phyloP scores from a whole-genome alignment of 2,888 invertebrate genomes.

The Ecdyonurus torrentis region DNA sequence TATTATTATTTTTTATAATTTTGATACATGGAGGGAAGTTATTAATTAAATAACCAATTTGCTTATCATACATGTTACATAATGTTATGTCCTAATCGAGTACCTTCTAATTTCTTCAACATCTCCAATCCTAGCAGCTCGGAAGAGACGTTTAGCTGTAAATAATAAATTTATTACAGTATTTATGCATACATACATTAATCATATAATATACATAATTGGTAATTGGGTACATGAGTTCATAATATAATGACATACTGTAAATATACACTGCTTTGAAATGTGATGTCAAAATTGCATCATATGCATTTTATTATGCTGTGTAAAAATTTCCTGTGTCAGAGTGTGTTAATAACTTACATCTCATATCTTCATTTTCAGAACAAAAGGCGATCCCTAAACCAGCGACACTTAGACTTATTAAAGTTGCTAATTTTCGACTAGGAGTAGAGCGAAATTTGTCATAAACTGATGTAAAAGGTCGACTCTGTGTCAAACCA shows the following conservation, averaged over 20 bases:
- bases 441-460: not conserved
- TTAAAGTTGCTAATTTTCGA: not conserved
- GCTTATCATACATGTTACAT: not conserved
- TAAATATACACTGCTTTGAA: no score
- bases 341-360: not conserved
- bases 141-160: slow-evolving; percentile 31
- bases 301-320: no score
- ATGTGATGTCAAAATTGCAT: not conserved
- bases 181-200: no score
- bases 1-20: no score
- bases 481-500: not conserved
- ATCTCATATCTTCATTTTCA: not conserved
- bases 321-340: no score
- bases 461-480: not conserved
- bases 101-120: slow-evolving; percentile 32
- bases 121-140: slow-evolving; percentile 33
- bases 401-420: not conserved
- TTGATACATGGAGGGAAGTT: no score
- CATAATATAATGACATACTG: no score
- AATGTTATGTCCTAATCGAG: no score
- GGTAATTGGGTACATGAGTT: no score
- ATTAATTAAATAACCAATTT: not conserved
- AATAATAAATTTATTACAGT: no score
- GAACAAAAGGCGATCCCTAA: not conserved
- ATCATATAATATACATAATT: no score